A percentile compares a stretch with the other conserved stretches of the same genome.
phyloP scores from a whole-genome alignment of 2,888 invertebrate species.

The Dasysyrphus albostriatus region DNA sequence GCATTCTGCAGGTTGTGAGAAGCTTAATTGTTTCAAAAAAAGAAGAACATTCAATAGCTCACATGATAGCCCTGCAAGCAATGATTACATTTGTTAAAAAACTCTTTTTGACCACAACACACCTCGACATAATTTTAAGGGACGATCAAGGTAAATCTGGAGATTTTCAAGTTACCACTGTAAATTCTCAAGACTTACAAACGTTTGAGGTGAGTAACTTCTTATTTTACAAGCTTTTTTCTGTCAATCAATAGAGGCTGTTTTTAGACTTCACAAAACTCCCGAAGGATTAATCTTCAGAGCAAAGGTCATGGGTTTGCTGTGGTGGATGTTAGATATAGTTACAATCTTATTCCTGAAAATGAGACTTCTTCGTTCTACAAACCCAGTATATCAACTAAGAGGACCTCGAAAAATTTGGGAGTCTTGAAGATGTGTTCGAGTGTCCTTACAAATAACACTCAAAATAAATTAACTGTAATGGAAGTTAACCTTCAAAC shows the following conservation, averaged over 20 bases:
- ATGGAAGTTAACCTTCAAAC: slow-evolving; percentile 53
- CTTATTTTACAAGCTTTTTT: no score
- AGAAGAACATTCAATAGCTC: background rate
- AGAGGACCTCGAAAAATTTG: background rate
- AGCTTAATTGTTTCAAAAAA: slow-evolving; percentile 87
- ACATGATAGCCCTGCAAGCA: slow-evolving; percentile 88
- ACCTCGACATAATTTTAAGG: slow-evolving; percentile 76
- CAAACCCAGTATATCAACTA: slow-evolving; percentile 1
- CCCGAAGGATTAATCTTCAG: slow-evolving; percentile 27
- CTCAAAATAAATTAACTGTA: background rate
- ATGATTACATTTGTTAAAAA: slow-evolving; percentile 85
- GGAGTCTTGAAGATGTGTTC: slow-evolving; percentile 21
- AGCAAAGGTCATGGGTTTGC: slow-evolving; percentile 46
- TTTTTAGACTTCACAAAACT: background rate
- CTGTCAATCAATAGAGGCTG: no score
- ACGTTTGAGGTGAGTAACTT: slow-evolving; percentile 86
- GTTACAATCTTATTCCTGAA: slow-evolving; percentile 28
- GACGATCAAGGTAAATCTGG: slow-evolving; percentile 79
- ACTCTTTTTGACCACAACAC: slow-evolving; percentile 85
- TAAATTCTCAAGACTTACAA: slow-evolving; percentile 92
- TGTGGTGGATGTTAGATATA: slow-evolving; percentile 34
- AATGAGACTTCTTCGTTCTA: background rate
- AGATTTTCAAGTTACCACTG: slow-evolving; percentile 88
- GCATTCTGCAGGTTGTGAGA: slow-evolving; percentile 85
- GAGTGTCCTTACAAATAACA: background rate